Percentiles rank a stretch among this genome's conserved stretches.
Evolutionary conservation across 2,888 invertebrate species (phyloP).

Genomic region (Drosophila fungiperda): DNA sequence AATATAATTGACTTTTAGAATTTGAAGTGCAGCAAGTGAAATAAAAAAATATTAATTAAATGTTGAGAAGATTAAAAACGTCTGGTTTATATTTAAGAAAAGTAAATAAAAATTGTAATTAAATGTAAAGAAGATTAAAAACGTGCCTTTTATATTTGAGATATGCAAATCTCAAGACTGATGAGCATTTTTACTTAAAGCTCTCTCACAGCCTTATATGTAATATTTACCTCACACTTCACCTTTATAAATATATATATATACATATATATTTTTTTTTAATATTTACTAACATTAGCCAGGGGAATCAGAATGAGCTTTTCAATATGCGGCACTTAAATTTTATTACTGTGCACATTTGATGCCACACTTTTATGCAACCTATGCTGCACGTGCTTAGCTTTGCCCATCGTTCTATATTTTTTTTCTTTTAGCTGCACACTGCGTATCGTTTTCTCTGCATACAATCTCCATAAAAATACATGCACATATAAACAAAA

Average conservation of each 20-base stretch:
- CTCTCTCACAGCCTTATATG: background rate
- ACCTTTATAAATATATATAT: background rate
- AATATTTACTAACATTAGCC: conserved; percentile 53
- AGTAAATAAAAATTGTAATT: background rate
- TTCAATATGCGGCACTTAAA: conserved; percentile 70
- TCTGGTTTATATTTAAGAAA: background rate
- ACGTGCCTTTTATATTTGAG: background rate
- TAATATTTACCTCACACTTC: conserved; percentile 1
- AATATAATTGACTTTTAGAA: background rate
- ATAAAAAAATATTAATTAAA: background rate
- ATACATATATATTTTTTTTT: conserved; percentile 4
- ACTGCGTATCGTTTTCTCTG: conserved; percentile 24
- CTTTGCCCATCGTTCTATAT: background rate
- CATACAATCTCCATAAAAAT: conserved; percentile 70
- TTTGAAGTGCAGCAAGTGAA: background rate
- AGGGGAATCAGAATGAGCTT: conserved; percentile 54
- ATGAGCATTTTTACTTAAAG: background rate
- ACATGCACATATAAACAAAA: conserved; percentile 58
- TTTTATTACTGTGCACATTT: conserved; percentile 67
- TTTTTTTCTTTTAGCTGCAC: background rate
- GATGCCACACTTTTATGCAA: conserved; percentile 48
- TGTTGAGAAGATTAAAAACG: background rate
- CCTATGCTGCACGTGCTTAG: conserved; percentile 54
- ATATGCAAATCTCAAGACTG: background rate
- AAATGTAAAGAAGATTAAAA: background rate